Evolutionary conservation across 2,797 vertebrate genomes (phyloP).

Genomic region (Hirundo rustica): DNA sequence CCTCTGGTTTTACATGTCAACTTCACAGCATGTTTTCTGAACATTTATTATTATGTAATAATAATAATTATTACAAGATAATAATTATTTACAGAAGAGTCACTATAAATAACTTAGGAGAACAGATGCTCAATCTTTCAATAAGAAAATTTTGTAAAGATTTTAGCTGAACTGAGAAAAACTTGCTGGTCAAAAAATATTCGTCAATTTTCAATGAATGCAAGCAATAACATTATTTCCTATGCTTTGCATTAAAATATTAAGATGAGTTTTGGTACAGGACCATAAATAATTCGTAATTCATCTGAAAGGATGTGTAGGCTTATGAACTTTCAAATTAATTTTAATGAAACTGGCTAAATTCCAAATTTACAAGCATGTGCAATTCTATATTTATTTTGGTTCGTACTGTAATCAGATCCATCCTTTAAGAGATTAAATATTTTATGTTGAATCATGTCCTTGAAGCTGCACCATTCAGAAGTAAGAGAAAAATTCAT

Average conservation of each 20-base stretch:
- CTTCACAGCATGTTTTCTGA: neutral
- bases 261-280: neutral
- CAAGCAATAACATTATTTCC: neutral
- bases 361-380: neutral
- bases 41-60: too few species aligned
- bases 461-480: neutral
- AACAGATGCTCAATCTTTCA: neutral
- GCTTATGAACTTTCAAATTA: neutral
- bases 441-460: neutral
- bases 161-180: neutral
- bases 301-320: neutral
- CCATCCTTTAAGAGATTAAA: neutral
- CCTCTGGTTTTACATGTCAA: neutral
- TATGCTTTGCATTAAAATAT: neutral
- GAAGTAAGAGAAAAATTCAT: neutral
- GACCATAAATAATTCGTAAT: neutral
- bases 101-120: neutral
- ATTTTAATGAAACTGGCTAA: neutral
- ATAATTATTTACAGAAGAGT: neutral
- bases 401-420: neutral
- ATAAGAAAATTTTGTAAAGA: fast-evolving
- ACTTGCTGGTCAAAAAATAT: neutral
- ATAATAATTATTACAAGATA: too few species aligned
- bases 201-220: neutral
- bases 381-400: neutral